Base-by-base conservation (phyloP, 2,888 invertebrate genomes). In the Cephalotes varians region DNA sequence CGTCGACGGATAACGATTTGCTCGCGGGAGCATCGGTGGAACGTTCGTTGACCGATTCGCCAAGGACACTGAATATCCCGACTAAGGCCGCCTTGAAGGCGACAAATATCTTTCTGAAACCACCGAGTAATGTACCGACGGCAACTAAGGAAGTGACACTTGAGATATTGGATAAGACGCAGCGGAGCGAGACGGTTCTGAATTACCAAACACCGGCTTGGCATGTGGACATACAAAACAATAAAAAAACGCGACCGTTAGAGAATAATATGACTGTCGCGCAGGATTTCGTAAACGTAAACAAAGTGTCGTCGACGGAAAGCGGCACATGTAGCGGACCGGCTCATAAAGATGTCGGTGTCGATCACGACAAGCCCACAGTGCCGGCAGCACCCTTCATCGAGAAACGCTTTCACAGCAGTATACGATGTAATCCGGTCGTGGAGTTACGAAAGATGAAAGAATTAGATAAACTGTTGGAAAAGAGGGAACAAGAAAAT, bases 31-130 rank as follows among this genome's bases (percentile, higher is more conserved):
- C 64, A 9, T 5, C 64, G 25, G 1, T 4, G 62, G 40, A 65
- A n/a, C 34, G 1, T 9, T 9, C 65, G 40, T 12, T 51, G 65
- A 10, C 10, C 4, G 60, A 71, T 12, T 21, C 25, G 40, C 31
- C 47, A 7, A 60, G 56, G 0, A 77, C 51, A 7, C 44, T 76
- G 12, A 69, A 58, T 31, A 28, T 85, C 12, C 74, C 82, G 5
- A 74, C 69, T 0, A 81, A 86, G 80, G 73, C 79, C 62, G 77
- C 73, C 7, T 25, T 76, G 34, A 83, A 79, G 25, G 81, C 58
- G 18, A 58, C 85, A 3, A 62, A 34, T 40, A 12, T 51, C 0
- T 37, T 69, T 18, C 1, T 12, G 5, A 69, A 56, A 34, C 12
- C 44, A 1, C 12, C 28, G 1, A 28, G 4, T 10, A 6, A 18